Base-by-base conservation (phyloP, 2,888 invertebrate species). In the Patella pellucida region DNA sequence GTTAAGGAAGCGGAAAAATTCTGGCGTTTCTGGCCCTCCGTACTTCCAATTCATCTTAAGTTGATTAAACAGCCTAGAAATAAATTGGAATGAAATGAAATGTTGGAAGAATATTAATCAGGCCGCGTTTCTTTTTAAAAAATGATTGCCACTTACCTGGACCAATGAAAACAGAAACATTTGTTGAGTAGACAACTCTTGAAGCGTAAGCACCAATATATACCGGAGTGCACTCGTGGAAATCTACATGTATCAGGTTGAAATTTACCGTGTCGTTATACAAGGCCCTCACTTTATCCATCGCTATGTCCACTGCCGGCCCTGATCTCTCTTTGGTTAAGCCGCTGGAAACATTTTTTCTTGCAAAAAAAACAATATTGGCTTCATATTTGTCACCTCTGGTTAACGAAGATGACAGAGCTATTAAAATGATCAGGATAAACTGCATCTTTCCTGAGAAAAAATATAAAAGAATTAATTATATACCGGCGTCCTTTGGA, bases 121-220 rank as follows among this genome's bases (percentile, higher is more conserved):
- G 41, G 9, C 9, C 9, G 41, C 4, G 41, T 67, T 70, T 16
- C 11, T 23, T 52, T n/a, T 11, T 19, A 1, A 4, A 1, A 23
- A 1, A n/a, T 7, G 16, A 14, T 27, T 31, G 19, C 3, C 15
- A 74, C 78, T 67, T 74, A 81, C 80, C 81, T 69, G 81, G 83
- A 3, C 83, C 81, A 70, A 81, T 83, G 54, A 83, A 76, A 14
- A 72, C 81, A 23, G 79, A 74, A 12, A 78, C 73, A n/a, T 74
- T 72, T 12, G 78, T 69, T 7, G 62, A 70, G 67, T 78, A 74
- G 68, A 79, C 78, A 19, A 82, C 31, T 12, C 80, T 78, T 3
- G 82, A 76, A 14, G 78, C 79, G 27, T 78, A 51, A 5, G 80
- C 80, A n/a, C 83, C 83, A 54, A 78, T 76, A 27, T 77, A 69